A percentile compares a stretch with the other conserved stretches of the same genome.
phyloP scores from a whole-genome alignment of 2,888 invertebrate genomes.

The Mylabris sibirica region DNA sequence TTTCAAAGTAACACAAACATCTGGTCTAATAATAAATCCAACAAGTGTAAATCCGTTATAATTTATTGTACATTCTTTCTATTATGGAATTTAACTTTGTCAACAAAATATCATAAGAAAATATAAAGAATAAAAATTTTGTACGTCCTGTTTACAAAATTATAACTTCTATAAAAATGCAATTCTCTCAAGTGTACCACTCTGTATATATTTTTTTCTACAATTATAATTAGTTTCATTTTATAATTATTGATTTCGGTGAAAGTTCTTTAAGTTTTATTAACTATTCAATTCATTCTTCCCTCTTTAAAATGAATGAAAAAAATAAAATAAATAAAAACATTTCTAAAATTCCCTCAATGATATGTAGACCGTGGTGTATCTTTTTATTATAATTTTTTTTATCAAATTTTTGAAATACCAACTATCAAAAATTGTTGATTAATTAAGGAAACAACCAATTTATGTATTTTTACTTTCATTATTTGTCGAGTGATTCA shows the following conservation, averaged over 20 bases:
- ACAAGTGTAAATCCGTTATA: too few relatives aligned
- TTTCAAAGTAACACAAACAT: too few relatives aligned
- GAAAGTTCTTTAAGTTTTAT: slow-evolving; percentile 20
- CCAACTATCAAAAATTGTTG: slow-evolving; percentile 1
- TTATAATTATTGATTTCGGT: slow-evolving; percentile 11
- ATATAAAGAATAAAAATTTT: too few relatives aligned
- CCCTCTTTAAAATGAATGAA: neutral
- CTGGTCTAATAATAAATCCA: too few relatives aligned
- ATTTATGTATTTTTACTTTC: too few relatives aligned
- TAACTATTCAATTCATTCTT: neutral
- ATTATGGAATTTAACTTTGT: too few relatives aligned
- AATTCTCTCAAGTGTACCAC: neutral
- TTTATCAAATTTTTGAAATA: slow-evolving; percentile 11
- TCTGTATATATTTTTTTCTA: neutral
- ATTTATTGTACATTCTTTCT: too few relatives aligned
- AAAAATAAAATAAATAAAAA: neutral
- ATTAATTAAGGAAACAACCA: slow-evolving; percentile 3
- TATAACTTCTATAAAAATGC: too few relatives aligned
- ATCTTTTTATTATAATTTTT: slow-evolving; percentile 18
- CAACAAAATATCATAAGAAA: too few relatives aligned
- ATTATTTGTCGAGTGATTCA: too few relatives aligned
- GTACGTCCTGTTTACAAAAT: too few relatives aligned
- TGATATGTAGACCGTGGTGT: slow-evolving; percentile 38
- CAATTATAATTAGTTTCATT: neutral
- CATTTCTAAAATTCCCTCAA: slow-evolving; percentile 31